Percentiles rank a stretch among this genome's conserved stretches.
These are phyloP conservation scores for Corbicula japonica DNA, from an alignment of 2,888 invertebrate genomes.

Conservation along the genomic window DNA sequence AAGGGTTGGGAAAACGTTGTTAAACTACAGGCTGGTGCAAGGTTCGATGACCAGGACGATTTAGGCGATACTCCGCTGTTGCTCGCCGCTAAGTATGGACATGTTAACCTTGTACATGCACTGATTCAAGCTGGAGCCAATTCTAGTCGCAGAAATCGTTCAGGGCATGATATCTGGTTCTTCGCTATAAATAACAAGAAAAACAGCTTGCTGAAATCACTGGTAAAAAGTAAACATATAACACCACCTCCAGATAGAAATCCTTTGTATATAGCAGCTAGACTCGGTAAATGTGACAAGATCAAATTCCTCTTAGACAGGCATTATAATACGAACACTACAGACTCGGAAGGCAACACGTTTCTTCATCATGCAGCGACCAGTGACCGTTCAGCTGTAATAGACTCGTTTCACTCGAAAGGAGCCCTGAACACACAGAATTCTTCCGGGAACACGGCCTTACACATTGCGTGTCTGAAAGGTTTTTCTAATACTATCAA, in stretches of 20 bases:
- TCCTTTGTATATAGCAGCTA: constrained; percentile 80
- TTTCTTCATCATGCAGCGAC: constrained; percentile 82
- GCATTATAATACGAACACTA: constrained; percentile 71
- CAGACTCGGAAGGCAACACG: constrained; percentile 79
- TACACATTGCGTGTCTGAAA: constrained; percentile 82
- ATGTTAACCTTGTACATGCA: constrained; percentile 69
- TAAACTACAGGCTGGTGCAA: constrained; percentile 74
- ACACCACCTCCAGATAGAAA: constrained; percentile 44
- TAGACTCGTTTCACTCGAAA: constrained; percentile 67
- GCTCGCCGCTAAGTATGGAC: constrained; percentile 78
- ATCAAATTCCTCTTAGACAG: constrained; percentile 73
- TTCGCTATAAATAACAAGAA: constrained; percentile 76
- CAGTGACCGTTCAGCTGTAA: constrained; percentile 70
- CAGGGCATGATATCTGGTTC: constrained; percentile 80
- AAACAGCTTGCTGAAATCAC: constrained; percentile 65
- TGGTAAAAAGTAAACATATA: constrained; percentile 23
- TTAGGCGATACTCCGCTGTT: constrained; percentile 81
- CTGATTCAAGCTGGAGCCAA: constrained; percentile 73
- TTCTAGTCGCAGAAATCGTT: constrained; percentile 73
- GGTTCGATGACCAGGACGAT: constrained; percentile 81
- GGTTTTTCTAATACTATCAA: constrained; percentile 75
- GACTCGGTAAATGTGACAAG: constrained; percentile 72
- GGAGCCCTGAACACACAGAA: constrained; percentile 74
- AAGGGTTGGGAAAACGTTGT: constrained; percentile 82
- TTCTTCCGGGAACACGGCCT: constrained; percentile 80